Percentiles rank a stretch among this genome's conserved stretches.
Evolutionary conservation across 2,113 vertebrate genomes (phyloP).

Genomic region (Psittacara wagleri): DNA sequence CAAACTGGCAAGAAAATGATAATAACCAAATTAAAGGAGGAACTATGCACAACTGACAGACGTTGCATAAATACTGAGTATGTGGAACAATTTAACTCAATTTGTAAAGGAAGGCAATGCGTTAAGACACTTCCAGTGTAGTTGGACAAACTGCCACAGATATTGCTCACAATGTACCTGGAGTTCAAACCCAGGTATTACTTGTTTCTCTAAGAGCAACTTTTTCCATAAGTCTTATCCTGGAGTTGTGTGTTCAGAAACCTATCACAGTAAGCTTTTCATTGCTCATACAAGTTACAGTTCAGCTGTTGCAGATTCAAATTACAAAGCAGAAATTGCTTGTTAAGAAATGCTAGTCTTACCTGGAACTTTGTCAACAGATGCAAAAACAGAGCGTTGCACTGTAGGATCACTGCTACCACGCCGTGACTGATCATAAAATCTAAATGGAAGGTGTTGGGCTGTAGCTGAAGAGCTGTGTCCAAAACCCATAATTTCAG

Average conservation of each 20-base stretch:
- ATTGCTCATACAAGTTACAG: background rate
- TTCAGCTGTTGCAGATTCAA: background rate
- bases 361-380: constrained; percentile 99
- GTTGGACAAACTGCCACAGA: background rate
- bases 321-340: background rate
- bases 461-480: constrained; percentile 77
- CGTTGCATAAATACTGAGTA: background rate
- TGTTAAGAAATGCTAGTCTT: background rate
- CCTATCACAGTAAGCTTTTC: background rate
- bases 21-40: background rate
- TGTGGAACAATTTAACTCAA: background rate
- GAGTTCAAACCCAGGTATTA: background rate
- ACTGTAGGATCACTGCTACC: constrained; percentile 87
- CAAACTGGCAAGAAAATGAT: background rate
- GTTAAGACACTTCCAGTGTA: background rate
- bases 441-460: constrained; percentile 91
- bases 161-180: background rate
- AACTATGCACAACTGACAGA: background rate
- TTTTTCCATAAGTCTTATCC: background rate
- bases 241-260: background rate
- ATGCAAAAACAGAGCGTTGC: constrained; percentile 87
- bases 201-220: background rate
- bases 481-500: constrained; percentile 89
- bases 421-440: constrained; percentile 92
- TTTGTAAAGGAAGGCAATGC: background rate